phyloP scores from a whole-genome alignment of 1,140 invertebrate genomes.

The Solen grandis region DNA sequence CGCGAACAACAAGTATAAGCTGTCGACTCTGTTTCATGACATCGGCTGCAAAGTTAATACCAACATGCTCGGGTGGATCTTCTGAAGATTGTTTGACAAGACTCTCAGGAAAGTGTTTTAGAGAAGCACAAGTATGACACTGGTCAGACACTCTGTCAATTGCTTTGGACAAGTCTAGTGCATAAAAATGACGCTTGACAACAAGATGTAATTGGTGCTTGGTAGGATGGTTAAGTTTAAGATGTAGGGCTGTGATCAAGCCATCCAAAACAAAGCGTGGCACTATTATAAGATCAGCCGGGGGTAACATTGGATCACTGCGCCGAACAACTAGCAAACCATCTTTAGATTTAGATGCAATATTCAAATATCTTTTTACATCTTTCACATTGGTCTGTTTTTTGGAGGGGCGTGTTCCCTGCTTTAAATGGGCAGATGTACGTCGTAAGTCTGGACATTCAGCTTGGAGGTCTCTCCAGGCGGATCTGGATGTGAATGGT shows the following conservation, averaged over 20 bases:
- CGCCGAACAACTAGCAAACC: conserved; percentile 53
- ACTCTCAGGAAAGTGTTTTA: conserved; percentile 23
- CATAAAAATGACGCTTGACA: conserved; percentile 55
- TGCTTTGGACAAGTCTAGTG: conserved; percentile 31
- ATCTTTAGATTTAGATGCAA: conserved; percentile 58
- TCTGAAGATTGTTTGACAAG: conserved; percentile 31
- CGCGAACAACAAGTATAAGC: conserved; percentile 31
- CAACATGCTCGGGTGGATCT: conserved; percentile 38
- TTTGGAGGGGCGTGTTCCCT: conserved; percentile 57
- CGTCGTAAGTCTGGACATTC: conserved; percentile 53
- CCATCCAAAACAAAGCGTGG: conserved; percentile 42
- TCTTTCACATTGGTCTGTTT: conserved; percentile 52
- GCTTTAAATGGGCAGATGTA: conserved; percentile 28
- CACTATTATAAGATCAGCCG: conserved; percentile 46
- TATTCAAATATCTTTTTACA: conserved; percentile 52
- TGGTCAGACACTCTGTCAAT: conserved; percentile 15
- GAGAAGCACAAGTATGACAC: conserved; percentile 40
- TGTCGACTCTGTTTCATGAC: conserved; percentile 42
- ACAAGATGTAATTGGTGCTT: conserved; percentile 49
- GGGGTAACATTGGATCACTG: not conserved
- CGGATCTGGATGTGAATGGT: conserved; percentile 29
- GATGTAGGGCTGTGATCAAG: conserved; percentile 48
- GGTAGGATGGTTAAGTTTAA: conserved; percentile 52
- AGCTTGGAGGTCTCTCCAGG: conserved; percentile 33
- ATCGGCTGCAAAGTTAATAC: conserved; percentile 52